Evolutionary conservation across 1,140 invertebrate species (phyloP).

Genomic region (Drosophila ananassae): DNA sequence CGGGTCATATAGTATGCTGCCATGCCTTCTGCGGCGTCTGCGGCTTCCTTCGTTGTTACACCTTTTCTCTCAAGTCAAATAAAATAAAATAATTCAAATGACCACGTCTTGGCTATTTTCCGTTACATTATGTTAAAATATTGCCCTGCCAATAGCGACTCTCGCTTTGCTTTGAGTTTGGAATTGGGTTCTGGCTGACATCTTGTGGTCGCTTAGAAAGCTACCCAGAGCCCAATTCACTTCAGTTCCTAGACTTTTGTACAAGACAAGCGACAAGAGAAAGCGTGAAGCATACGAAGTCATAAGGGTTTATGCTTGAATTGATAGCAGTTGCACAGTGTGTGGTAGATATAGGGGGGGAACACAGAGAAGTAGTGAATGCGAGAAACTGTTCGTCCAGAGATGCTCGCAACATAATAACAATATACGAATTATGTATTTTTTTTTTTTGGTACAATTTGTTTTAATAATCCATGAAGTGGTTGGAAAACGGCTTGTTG

Average conservation of each 20-base stretch:
- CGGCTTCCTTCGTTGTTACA: conserved; percentile 61
- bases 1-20: conserved; percentile 27
- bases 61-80: conserved; percentile 70
- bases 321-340: conserved; percentile 60
- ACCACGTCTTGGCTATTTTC: conserved; percentile 81
- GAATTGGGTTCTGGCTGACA: neutral
- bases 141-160: conserved; percentile 54
- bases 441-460: conserved; percentile 69
- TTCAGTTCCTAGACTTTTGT: conserved; percentile 2
- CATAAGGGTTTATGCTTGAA: conserved; percentile 82
- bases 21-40: conserved; percentile 37
- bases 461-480: conserved; percentile 79
- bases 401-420: conserved; percentile 53
- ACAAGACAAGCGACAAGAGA: conserved; percentile 29
- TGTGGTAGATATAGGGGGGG: neutral
- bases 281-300: conserved; percentile 81
- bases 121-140: conserved; percentile 82
- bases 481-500: conserved; percentile 1
- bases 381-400: neutral
- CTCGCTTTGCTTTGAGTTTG: conserved; percentile 17
- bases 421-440: conserved; percentile 74
- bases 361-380: neutral
- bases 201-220: no score
- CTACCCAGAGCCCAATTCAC: conserved; percentile 3
- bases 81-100: conserved; percentile 81